phyloP scores from a whole-genome alignment of 2,113 vertebrate species.

The Campylomormyrus tamandua region DNA sequence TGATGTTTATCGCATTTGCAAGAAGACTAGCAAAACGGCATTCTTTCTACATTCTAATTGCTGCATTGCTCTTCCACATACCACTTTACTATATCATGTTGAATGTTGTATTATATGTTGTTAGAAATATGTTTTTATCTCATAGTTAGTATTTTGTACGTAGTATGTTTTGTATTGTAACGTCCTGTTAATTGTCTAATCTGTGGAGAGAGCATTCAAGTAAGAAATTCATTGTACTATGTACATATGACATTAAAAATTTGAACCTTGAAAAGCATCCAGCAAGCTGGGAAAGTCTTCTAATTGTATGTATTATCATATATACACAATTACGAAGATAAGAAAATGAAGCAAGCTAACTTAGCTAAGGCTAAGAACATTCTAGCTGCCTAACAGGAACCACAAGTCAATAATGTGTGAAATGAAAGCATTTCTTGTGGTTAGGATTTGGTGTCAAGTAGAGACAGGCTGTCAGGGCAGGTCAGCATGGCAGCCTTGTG shows the following conservation, averaged over 20 bases:
- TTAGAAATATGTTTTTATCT: not conserved
- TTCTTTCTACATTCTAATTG: not conserved
- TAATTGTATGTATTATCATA: not conserved
- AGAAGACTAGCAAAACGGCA: not conserved
- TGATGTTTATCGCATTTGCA: not conserved
- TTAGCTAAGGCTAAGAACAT: not conserved
- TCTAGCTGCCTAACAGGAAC: not conserved
- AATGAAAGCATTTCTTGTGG: not conserved
- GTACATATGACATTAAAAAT: not conserved
- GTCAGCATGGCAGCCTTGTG: not conserved
- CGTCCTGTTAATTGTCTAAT: not conserved
- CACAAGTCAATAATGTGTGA: not conserved
- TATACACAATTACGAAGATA: not conserved
- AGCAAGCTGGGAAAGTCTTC: not conserved
- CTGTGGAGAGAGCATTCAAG: not conserved
- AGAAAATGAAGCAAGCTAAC: not conserved
- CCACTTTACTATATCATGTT: not conserved
- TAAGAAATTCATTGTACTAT: not conserved
- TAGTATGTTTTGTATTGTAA: not conserved
- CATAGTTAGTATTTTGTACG: not conserved
- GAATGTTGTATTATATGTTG: not conserved
- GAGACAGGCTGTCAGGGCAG: not conserved
- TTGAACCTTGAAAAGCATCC: not conserved
- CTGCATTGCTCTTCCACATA: not conserved
- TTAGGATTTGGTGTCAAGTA: not conserved